Base-by-base conservation (phyloP, 2,797 vertebrate genomes). In the Gobio occitaniae region DNA sequence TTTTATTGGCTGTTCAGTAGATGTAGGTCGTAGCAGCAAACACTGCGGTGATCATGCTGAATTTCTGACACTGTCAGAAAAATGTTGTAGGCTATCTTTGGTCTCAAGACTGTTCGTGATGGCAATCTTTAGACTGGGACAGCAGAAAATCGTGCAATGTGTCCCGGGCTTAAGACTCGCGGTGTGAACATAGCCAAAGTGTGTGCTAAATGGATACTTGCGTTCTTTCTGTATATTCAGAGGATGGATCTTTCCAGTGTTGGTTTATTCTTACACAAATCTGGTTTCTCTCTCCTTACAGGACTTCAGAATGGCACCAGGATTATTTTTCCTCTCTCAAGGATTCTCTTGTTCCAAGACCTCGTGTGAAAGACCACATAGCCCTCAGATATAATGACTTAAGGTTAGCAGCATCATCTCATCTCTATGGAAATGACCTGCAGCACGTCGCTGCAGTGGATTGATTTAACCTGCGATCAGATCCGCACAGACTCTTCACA, bases 361-460 rank as follows among this genome's bases (percentile, higher is more conserved):
- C 74, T 76, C 71, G 78, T 48, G 59, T 21, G 38, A 80, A 25
- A 86, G 84, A 86, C n/a, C 48, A 17, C 69, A 78, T 74, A 82
- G 47, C 84, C 76, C 80, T 86, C 72, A 79, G 56, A 80, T 80
- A 63, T 44, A 86, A 90, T 89, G 94, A 94, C 93, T 95, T 95
- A 89, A 93, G 88, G 86, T 77, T 80, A 86, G 89, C 90, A 91
- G 86, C 91, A 88, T 89, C 90, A 90, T 89, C 61, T 65, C 61
- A 29, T 88, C 77, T 89, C 84, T 48, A 48, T 82, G 72, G 32
- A 82, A 76, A 87, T 36, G 78, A 66, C 88, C 89, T 88, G 86
- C 79, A 10, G 78, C 47, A 2, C 2, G 6, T 32, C 17, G 47
- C 54, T 61, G 41, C 21, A 56, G 13, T 38, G 47, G 68, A 63